Percentiles rank a stretch among this genome's conserved stretches.
Evolutionary conservation across 1,140 invertebrate genomes (phyloP).

Genomic region (Bombus haemorrhoidalis): DNA sequence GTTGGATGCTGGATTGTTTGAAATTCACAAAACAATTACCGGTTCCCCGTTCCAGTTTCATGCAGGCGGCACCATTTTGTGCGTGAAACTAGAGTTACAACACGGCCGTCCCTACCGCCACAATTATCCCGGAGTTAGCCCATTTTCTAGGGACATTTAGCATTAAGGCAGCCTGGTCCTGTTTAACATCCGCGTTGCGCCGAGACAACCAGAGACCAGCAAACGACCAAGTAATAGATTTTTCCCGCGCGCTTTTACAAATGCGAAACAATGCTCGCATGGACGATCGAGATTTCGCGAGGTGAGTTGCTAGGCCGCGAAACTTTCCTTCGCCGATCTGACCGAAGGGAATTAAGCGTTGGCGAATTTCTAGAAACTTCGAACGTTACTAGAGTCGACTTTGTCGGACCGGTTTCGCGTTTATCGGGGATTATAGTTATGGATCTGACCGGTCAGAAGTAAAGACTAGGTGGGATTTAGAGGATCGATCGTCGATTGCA

Average conservation of each 20-base stretch:
- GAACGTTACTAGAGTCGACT: neutral
- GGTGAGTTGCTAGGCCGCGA: neutral
- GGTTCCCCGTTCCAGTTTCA: neutral
- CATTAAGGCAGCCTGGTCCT: neutral
- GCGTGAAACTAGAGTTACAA: constrained; percentile 13
- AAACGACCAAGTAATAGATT: constrained; percentile 28
- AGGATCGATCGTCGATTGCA: neutral
- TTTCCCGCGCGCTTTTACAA: neutral
- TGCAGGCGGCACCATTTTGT: constrained; percentile 4
- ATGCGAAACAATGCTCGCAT: neutral
- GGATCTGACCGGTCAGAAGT: neutral
- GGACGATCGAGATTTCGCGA: neutral
- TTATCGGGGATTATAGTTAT: neutral
- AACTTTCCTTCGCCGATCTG: neutral
- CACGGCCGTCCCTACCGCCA: neutral
- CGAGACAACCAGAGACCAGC: neutral
- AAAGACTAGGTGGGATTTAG: neutral
- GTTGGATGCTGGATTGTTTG: constrained; percentile 16
- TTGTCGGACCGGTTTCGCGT: neutral
- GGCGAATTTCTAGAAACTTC: neutral
- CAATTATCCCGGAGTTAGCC: constrained; percentile 37
- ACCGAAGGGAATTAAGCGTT: neutral
- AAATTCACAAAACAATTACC: constrained; percentile 36
- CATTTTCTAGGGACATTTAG: constrained; percentile 28
- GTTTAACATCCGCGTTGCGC: constrained; percentile 5